A percentile compares a stretch with the other conserved stretches of the same genome.
These are phyloP conservation scores for Triplophysa bombifrons DNA, from an alignment of 2,797 vertebrate species.

Conservation along the genomic window DNA sequence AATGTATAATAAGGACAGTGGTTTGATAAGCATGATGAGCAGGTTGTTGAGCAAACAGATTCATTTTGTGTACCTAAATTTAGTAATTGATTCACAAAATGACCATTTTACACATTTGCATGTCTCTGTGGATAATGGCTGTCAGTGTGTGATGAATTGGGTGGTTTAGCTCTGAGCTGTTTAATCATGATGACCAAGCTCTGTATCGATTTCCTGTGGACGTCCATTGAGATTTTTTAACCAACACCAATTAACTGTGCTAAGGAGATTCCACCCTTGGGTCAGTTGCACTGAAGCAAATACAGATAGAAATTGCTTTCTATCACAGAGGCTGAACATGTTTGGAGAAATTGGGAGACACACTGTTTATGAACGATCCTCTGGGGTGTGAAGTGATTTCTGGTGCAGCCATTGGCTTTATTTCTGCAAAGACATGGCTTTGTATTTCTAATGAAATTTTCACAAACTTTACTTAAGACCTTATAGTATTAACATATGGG, in stretches of 20 bases:
- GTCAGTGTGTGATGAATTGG: conserved; percentile 52
- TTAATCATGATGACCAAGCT: conserved; percentile 53
- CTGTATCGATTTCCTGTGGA: conserved; percentile 67
- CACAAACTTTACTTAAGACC: not conserved
- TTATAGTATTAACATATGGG: too few species aligned
- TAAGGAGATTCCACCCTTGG: conserved; percentile 58
- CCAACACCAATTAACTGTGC: conserved; percentile 68
- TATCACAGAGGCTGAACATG: conserved; percentile 26
- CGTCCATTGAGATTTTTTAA: conserved; percentile 62
- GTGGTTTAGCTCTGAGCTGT: conserved; percentile 43
- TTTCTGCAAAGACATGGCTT: conserved; percentile 6
- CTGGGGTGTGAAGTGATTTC: conserved; percentile 24
- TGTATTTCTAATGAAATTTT: not conserved
- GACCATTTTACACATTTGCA: conserved; percentile 23
- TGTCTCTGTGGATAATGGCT: conserved; percentile 40
- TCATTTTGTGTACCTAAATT: not conserved
- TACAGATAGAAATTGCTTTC: conserved; percentile 42
- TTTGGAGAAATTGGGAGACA: conserved; percentile 14
- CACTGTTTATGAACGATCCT: conserved; percentile 42
- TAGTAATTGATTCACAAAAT: conserved; percentile 15
- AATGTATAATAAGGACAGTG: not conserved
- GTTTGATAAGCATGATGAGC: conserved; percentile 1
- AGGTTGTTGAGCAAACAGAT: not conserved
- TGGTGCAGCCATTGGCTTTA: conserved; percentile 7
- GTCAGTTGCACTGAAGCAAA: conserved; percentile 38